Conservation (phyloP, 1,140 invertebrate genomes). For the Branchinecta lindahli region DNA sequence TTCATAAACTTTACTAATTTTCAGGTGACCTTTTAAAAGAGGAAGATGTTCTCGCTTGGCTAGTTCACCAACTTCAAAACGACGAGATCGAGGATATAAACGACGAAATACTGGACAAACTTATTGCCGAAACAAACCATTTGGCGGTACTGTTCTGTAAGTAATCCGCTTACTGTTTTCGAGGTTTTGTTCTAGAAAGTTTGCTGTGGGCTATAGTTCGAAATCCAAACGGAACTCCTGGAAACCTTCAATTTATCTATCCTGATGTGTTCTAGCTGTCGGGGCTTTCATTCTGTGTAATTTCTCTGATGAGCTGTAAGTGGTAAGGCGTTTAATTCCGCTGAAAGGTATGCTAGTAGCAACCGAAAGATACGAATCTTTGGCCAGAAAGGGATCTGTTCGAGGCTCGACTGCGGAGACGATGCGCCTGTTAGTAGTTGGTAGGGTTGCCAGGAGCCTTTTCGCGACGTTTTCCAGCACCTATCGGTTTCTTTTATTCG, state of each 20-base stretch:
- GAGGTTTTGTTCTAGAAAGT: not conserved
- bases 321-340: too few species aligned
- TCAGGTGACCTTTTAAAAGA: constrained; percentile 80
- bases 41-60: constrained; percentile 75
- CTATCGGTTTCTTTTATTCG: too few species aligned
- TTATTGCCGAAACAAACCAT: constrained; percentile 72
- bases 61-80: constrained; percentile 64
- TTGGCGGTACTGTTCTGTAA: constrained; percentile 84
- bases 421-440: too few species aligned
- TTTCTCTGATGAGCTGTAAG: too few species aligned
- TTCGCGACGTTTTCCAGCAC: too few species aligned
- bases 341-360: too few species aligned
- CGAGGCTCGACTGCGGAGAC: too few species aligned
- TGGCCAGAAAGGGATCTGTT: too few species aligned
- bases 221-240: not conserved
- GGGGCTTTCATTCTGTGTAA: too few species aligned
- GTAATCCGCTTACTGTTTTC: constrained; percentile 27
- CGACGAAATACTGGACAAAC: constrained; percentile 76
- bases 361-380: too few species aligned
- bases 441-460: too few species aligned
- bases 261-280: not conserved
- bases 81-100: constrained; percentile 92
- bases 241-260: constrained; percentile 7
- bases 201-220: too few species aligned
- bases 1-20: constrained; percentile 28